phyloP scores from a whole-genome alignment of 2,888 invertebrate genomes.

The Diarsia brunnea region DNA sequence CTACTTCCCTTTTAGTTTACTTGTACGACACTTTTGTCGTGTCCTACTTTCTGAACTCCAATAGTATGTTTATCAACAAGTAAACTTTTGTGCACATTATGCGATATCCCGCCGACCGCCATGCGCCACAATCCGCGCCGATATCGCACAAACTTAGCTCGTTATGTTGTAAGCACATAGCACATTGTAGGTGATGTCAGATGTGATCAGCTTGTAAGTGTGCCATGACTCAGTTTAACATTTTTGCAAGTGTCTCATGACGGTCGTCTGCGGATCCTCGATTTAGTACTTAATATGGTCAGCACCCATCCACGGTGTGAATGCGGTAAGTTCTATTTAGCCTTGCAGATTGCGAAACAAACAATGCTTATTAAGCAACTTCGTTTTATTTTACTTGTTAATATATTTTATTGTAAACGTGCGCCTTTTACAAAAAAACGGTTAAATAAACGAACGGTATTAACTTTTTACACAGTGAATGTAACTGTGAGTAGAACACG shows the following conservation, averaged over 20 bases:
- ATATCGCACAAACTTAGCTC: background rate
- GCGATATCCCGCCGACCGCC: background rate
- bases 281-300: too few species aligned
- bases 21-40: background rate
- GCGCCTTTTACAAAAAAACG: background rate
- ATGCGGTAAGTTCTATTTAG: background rate
- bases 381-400: background rate
- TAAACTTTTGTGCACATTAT: constrained; percentile 4
- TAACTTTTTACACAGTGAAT: background rate
- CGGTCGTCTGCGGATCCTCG: background rate
- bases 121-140: too few species aligned
- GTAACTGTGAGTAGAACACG: background rate
- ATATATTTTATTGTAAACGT: background rate
- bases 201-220: background rate
- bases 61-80: background rate
- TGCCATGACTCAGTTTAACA: background rate
- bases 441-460: background rate
- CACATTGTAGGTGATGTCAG: too few species aligned
- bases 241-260: background rate
- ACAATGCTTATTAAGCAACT: background rate
- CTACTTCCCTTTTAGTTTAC: background rate
- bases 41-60: constrained; percentile 5
- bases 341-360: background rate
- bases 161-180: background rate
- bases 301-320: background rate